These are phyloP conservation scores for Synergus japonicus DNA, from an alignment of 2,888 invertebrate genomes.

Conservation along the genomic window DNA sequence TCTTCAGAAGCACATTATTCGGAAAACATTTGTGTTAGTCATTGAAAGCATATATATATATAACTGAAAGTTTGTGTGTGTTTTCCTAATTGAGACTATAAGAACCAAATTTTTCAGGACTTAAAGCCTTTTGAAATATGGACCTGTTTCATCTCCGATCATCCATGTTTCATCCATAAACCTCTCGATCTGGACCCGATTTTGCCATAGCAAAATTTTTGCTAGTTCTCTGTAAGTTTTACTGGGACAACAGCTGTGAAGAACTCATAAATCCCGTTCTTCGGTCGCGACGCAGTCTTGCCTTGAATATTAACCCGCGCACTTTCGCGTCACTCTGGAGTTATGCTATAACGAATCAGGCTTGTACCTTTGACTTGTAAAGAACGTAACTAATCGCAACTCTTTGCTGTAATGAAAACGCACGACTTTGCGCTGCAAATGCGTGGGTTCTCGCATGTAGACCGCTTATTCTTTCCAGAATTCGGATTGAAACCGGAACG, in stretches of 20 bases:
- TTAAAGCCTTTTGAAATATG: no score
- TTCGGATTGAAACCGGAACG: constrained; percentile 16
- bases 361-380: constrained; percentile 28
- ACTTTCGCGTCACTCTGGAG: not conserved
- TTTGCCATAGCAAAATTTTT: no score
- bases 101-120: no score
- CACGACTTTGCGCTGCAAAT: not conserved
- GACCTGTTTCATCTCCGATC: no score
- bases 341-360: constrained; percentile 26
- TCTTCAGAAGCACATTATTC: not conserved
- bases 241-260: not conserved
- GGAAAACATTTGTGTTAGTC: not conserved
- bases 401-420: constrained; percentile 15
- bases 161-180: no score
- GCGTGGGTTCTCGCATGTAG: constrained; percentile 2
- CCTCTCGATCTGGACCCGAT: no score
- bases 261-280: constrained; percentile 18
- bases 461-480: constrained; percentile 9
- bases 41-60: not conserved
- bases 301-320: constrained; percentile 24
- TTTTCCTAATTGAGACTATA: no score
- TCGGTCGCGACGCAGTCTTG: not conserved
- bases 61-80: no score
- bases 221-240: not conserved
- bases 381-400: constrained; percentile 15